These are phyloP conservation scores for Hirtodrosophila confusa DNA, from an alignment of 2,888 invertebrate genomes.

Conservation along the genomic window DNA sequence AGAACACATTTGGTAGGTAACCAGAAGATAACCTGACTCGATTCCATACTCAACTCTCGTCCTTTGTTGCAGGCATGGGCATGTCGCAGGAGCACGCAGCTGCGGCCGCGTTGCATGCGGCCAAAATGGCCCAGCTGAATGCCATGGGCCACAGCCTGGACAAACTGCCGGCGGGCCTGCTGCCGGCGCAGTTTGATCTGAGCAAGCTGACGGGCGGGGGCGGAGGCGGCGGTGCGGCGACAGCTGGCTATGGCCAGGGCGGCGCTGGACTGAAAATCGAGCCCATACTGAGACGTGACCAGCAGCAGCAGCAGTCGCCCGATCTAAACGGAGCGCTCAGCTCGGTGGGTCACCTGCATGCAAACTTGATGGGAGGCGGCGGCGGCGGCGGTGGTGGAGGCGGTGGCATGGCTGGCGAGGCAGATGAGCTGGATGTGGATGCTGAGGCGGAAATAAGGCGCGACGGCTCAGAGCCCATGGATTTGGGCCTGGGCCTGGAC, in stretches of 20 bases:
- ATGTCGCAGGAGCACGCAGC: conserved; percentile 88
- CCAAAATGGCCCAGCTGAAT: conserved; percentile 91
- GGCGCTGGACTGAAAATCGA: conserved; percentile 81
- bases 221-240: conserved; percentile 38
- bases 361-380: conserved; percentile 29
- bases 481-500: conserved; percentile 82
- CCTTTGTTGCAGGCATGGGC: conserved; percentile 84
- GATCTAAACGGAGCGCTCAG: conserved; percentile 58
- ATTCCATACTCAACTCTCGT: neutral
- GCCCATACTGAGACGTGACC: conserved; percentile 80
- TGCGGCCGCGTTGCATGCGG: conserved; percentile 91
- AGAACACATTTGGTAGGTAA: conserved; percentile 89
- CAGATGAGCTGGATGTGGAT: conserved; percentile 48
- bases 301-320: conserved; percentile 64
- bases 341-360: conserved; percentile 54
- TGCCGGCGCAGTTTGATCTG: conserved; percentile 84
- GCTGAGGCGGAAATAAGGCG: conserved; percentile 76
- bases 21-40: too few relatives aligned
- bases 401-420: conserved; percentile 28
- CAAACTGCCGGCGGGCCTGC: conserved; percentile 85
- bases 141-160: conserved; percentile 87
- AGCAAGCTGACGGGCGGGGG: conserved; percentile 77
- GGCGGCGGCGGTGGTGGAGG: conserved; percentile 15
- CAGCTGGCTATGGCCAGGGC: conserved; percentile 52
- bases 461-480: conserved; percentile 83